Percentiles rank a stretch among this genome's conserved stretches.
These are phyloP conservation scores for Macquaria australasica DNA, from an alignment of 2,113 vertebrate genomes.

Conservation along the genomic window DNA sequence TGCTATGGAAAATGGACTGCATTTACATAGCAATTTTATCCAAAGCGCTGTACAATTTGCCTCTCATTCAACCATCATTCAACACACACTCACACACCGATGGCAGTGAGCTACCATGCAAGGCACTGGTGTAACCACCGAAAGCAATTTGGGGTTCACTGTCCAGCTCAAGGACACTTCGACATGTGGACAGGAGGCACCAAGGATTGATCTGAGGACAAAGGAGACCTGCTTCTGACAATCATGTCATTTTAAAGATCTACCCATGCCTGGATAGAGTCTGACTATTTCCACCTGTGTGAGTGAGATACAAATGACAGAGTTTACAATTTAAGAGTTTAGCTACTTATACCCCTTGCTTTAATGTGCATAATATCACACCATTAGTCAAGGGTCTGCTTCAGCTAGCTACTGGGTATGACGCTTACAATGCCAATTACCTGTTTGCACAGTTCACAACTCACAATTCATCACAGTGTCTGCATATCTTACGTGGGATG, in stretches of 20 bases:
- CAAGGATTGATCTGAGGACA: not conserved
- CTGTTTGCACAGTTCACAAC: not conserved
- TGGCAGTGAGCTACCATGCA: not conserved
- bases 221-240: not conserved
- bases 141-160: not conserved
- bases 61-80: not conserved
- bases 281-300: not conserved
- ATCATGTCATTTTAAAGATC: not conserved
- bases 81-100: not conserved
- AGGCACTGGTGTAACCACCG: not conserved
- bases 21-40: not conserved
- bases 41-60: not conserved
- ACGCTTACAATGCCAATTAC: conserved; percentile 6
- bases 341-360: not conserved
- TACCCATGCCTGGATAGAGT: not conserved
- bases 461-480: conserved; percentile 12
- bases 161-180: not conserved
- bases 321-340: not conserved
- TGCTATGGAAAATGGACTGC: not conserved
- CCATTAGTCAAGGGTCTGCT: not conserved
- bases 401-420: not conserved
- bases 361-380: conserved; percentile 5
- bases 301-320: not conserved
- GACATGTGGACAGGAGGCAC: not conserved
- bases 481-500: not conserved